Base-by-base conservation (phyloP, 2,113 vertebrate species). In the Leucopsar rothschildi region DNA sequence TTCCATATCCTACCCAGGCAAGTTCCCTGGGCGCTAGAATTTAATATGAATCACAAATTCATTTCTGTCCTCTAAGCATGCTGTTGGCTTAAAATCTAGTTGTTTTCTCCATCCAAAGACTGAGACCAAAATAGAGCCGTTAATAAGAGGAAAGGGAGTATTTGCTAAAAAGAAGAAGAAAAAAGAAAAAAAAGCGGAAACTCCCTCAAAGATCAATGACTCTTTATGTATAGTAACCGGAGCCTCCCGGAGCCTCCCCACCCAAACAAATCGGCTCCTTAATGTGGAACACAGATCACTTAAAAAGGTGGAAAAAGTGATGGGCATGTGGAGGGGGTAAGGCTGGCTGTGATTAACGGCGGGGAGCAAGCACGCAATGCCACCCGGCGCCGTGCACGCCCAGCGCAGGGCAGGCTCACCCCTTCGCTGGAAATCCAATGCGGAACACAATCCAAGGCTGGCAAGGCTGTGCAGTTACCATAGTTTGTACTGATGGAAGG, bases 271-370 rank as follows among this genome's bases (percentile, higher is more conserved):
- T 88, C n/a, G 0, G 13, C 64, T 86, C 31, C 93, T 96, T 94
- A 95, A 95, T 96, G 82, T 88, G 86, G 88, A 95, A 93, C 55
- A 59, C 77, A 69, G 90, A 90, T 39, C 78, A 68, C 85, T 86
- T 88, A 29, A 90, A 68, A 92, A 94, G 66, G 83, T 93, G 96
- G 95, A 96, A 97, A 97, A 97, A 96, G 56, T 95, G 95, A 97
- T 93, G 92, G 86, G 70, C 52, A 23, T 0, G 11, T 1, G 3
- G 86, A 66, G 92, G 10, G 9, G 11, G 47, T 14, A 37, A 31
- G 59, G 80, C 80, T 77, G 71, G 77, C 75, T 12, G 29, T 93
- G 93, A 33, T 60, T 90, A 88, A 72, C 35, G 15, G 27, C 0
- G 8, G 59, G 55, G 53, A 69, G 66, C 65, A 12, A 29, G 79